Conservation (phyloP, 1,140 invertebrate species). For the Diprion similis region DNA sequence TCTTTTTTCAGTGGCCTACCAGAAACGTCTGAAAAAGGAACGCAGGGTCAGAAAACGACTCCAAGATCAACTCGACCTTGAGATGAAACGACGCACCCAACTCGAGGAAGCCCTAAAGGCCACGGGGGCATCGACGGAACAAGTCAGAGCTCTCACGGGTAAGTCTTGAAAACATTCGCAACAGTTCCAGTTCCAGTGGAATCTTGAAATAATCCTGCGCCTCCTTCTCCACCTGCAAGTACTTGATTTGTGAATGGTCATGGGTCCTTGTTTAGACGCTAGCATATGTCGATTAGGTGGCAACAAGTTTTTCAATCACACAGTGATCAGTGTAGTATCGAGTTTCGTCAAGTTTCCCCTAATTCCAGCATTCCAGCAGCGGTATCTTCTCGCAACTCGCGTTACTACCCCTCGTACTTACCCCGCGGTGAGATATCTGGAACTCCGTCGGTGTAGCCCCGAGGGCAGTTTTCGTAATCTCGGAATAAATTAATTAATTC, state of each 20-base stretch:
- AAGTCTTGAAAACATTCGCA: slow-evolving; percentile 41
- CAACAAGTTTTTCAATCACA: no score
- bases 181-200: not conserved
- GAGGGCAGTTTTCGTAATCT: slow-evolving; percentile 42
- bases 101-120: slow-evolving; percentile 82
- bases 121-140: slow-evolving; percentile 76
- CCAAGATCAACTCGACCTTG: slow-evolving; percentile 83
- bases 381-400: no score
- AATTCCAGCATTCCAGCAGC: no score
- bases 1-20: slow-evolving; percentile 78
- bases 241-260: no score
- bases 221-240: no score
- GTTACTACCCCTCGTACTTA: no score
- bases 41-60: slow-evolving; percentile 80
- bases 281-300: no score
- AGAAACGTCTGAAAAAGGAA: slow-evolving; percentile 87
- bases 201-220: no score
- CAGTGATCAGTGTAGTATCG: no score
- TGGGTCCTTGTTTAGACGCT: no score
- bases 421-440: not conserved
- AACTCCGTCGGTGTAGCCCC: slow-evolving; percentile 13
- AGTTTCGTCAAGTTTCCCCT: no score
- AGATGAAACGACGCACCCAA: slow-evolving; percentile 77
- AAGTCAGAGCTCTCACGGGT: slow-evolving; percentile 81
- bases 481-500: slow-evolving; percentile 56